These are phyloP conservation scores for Malurus splendens DNA, from an alignment of 2,797 vertebrate species.

Conservation along the genomic window DNA sequence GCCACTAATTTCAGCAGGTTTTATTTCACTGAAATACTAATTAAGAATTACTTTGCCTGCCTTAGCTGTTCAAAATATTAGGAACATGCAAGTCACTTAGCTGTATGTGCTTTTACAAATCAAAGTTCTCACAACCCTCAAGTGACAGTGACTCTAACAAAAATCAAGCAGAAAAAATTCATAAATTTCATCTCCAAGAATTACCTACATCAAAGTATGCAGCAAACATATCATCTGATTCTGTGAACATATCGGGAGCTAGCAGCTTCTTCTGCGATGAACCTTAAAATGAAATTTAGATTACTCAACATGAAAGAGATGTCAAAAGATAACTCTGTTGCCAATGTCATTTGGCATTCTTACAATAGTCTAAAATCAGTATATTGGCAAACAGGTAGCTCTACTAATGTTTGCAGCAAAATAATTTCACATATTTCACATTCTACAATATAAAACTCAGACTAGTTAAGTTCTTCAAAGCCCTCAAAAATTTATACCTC, in stretches of 20 bases:
- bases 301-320: background rate
- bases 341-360: background rate
- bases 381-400: background rate
- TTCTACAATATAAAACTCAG: background rate
- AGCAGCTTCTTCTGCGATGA: constrained; percentile 90
- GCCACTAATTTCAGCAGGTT: background rate
- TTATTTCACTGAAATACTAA: background rate
- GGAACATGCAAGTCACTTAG: background rate
- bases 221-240: constrained; percentile 98
- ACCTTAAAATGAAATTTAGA: constrained; percentile 74
- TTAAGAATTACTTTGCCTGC: background rate
- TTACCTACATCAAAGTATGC: constrained; percentile 96
- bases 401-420: background rate
- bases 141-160: background rate
- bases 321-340: background rate
- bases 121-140: background rate
- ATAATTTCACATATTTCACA: background rate
- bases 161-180: background rate
- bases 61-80: background rate
- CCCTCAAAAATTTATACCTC: background rate
- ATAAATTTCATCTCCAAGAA: background rate
- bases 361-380: background rate
- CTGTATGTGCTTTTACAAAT: background rate
- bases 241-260: constrained; percentile 97
- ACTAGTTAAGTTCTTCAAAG: background rate